These are phyloP conservation scores for Euglossa dilemma DNA, from an alignment of 1,140 invertebrate species.

Conservation along the genomic window DNA sequence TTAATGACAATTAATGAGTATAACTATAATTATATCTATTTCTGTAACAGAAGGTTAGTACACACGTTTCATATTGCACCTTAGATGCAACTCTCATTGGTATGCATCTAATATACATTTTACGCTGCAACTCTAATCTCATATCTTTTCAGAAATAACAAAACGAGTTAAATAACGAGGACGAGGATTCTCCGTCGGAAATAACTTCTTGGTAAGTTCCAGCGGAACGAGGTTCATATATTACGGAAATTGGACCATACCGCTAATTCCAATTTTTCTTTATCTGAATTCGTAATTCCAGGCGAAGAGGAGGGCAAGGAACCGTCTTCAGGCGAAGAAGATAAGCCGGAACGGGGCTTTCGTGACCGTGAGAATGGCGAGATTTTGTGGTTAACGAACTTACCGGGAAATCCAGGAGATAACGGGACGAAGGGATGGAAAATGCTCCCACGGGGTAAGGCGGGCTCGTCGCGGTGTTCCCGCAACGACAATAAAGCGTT, in stretches of 20 bases:
- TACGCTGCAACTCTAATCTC: neutral
- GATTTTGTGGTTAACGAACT: constrained; percentile 70
- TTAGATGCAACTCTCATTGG: too few relatives aligned
- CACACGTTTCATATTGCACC: too few relatives aligned
- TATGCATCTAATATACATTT: neutral
- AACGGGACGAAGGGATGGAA: constrained; percentile 67
- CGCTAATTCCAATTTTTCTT: constrained; percentile 35
- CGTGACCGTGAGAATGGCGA: constrained; percentile 59
- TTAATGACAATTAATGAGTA: too few relatives aligned
- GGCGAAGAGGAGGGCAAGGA: too few relatives aligned
- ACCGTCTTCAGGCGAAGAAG: constrained; percentile 34
- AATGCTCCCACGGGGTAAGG: constrained; percentile 67
- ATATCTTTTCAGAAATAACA: neutral
- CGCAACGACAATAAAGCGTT: constrained; percentile 53
- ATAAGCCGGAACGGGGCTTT: constrained; percentile 55
- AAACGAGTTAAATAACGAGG: neutral
- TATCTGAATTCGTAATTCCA: neutral
- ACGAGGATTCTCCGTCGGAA: neutral
- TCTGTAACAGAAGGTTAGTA: too few relatives aligned
- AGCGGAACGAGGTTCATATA: neutral
- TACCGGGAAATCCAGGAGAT: constrained; percentile 69
- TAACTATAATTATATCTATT: too few relatives aligned
- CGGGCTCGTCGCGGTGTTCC: constrained; percentile 35
- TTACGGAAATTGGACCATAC: constrained; percentile 6
- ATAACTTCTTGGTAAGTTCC: neutral